Percentiles rank a stretch among this genome's conserved stretches.
These are phyloP conservation scores for Ischnura elegans DNA, from an alignment of 2,888 invertebrate genomes.

Conservation along the genomic window DNA sequence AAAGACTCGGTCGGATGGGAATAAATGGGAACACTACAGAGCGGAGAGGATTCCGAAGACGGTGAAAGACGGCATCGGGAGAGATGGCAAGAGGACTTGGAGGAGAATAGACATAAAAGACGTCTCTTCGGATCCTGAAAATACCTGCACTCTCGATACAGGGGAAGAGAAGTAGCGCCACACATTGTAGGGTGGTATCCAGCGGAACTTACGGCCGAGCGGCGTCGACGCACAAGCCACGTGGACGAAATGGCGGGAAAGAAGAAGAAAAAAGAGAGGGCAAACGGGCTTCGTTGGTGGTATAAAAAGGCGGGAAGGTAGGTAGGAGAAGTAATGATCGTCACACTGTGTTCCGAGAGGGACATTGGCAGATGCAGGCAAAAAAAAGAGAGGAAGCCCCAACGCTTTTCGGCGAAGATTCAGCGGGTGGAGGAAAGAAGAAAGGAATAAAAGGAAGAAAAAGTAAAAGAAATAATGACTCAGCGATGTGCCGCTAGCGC, in stretches of 20 bases:
- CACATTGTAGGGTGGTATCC: no score
- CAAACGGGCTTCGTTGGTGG: no score
- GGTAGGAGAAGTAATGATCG: conserved; percentile 1
- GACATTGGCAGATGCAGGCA: neutral
- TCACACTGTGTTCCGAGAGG: neutral
- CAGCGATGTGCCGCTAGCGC: neutral
- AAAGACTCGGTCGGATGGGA: no score
- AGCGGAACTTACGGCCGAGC: neutral
- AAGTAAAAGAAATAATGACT: no score
- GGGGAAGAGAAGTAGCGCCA: neutral
- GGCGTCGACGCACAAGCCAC: neutral
- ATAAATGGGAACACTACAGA: no score
- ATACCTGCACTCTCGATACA: neutral
- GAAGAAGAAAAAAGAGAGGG: neutral
- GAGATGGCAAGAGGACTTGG: neutral
- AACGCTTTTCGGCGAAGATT: conserved; percentile 8
- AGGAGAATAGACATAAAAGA: neutral
- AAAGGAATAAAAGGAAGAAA: neutral
- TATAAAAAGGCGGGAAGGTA: neutral
- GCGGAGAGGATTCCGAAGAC: no score
- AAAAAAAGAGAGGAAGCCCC: neutral
- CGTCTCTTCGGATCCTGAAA: neutral
- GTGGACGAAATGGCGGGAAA: neutral
- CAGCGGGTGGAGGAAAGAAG: neutral
- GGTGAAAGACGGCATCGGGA: neutral